phyloP scores from a whole-genome alignment of 2,888 invertebrate species.

The Phlogophora meticulosa region DNA sequence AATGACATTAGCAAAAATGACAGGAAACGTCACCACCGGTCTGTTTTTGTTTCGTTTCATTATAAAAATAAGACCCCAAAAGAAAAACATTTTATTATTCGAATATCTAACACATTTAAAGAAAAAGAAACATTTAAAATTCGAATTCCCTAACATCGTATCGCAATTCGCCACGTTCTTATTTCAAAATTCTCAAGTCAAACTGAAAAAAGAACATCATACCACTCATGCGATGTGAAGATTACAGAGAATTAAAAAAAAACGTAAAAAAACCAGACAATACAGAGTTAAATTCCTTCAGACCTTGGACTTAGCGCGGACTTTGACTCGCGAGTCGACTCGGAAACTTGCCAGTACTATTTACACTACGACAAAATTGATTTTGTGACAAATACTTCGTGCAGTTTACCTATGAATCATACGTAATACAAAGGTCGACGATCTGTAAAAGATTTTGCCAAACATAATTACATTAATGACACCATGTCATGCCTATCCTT shows the following conservation, averaged over 20 bases:
- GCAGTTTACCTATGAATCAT: slow-evolving; percentile 24
- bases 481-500: too few species aligned
- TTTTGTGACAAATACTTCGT: slow-evolving; percentile 49
- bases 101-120: neutral
- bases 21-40: neutral
- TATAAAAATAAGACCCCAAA: neutral
- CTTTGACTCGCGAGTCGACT: slow-evolving; percentile 66
- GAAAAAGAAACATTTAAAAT: neutral
- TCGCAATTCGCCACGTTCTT: neutral
- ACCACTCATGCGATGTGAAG: slow-evolving; percentile 26
- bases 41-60: slow-evolving; percentile 8
- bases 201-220: slow-evolving; percentile 8
- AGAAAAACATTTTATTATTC: neutral
- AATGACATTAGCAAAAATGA: slow-evolving; percentile 10
- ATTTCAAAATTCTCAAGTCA: neutral
- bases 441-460: neutral
- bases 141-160: neutral
- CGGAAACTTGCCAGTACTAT: slow-evolving; percentile 69
- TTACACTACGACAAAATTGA: slow-evolving; percentile 49
- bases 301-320: slow-evolving; percentile 71
- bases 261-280: slow-evolving; percentile 49
- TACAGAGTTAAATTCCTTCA: slow-evolving; percentile 46
- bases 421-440: slow-evolving; percentile 20
- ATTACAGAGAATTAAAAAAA: slow-evolving; percentile 13
- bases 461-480: too few species aligned